phyloP scores from a whole-genome alignment of 2,888 invertebrate genomes.

The Lochmaea crataegi region DNA sequence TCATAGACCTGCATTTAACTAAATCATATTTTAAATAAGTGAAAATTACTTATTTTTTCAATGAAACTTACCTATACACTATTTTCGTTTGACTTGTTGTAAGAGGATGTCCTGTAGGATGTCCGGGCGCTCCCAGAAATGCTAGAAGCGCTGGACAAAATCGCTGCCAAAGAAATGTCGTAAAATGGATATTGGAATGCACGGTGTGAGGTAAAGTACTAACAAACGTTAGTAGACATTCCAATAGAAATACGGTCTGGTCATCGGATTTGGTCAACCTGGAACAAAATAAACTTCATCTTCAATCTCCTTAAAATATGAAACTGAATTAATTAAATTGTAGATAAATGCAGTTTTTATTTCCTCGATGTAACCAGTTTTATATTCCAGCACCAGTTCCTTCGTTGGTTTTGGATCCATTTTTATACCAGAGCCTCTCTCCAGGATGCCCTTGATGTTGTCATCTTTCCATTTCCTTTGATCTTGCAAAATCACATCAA shows the following conservation, averaged over 20 bases:
- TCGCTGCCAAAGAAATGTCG: constrained; percentile 91
- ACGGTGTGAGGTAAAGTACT: constrained; percentile 86
- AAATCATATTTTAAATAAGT: background rate
- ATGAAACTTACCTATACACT: constrained; percentile 77
- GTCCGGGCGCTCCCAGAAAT: constrained; percentile 87
- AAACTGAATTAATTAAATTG: too few relatives aligned
- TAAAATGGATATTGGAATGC: constrained; percentile 86
- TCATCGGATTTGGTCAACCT: constrained; percentile 74
- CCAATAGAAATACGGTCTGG: constrained; percentile 81
- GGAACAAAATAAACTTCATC: constrained; percentile 49
- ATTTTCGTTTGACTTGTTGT: constrained; percentile 89
- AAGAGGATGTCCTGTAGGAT: constrained; percentile 80
- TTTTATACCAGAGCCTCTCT: too few relatives aligned
- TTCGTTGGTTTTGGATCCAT: too few relatives aligned
- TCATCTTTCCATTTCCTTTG: too few relatives aligned
- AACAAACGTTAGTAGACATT: constrained; percentile 87
- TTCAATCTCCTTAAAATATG: too few relatives aligned
- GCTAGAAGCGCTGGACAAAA: constrained; percentile 91
- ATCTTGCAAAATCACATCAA: too few relatives aligned
- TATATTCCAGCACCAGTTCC: too few relatives aligned
- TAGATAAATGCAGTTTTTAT: too few relatives aligned
- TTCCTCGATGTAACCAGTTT: too few relatives aligned
- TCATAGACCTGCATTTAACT: too few relatives aligned
- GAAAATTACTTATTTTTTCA: constrained; percentile 2
- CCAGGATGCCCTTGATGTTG: too few relatives aligned